Evolutionary conservation across 2,888 invertebrate species (phyloP).

Genomic region (Anarsia innoxiella): DNA sequence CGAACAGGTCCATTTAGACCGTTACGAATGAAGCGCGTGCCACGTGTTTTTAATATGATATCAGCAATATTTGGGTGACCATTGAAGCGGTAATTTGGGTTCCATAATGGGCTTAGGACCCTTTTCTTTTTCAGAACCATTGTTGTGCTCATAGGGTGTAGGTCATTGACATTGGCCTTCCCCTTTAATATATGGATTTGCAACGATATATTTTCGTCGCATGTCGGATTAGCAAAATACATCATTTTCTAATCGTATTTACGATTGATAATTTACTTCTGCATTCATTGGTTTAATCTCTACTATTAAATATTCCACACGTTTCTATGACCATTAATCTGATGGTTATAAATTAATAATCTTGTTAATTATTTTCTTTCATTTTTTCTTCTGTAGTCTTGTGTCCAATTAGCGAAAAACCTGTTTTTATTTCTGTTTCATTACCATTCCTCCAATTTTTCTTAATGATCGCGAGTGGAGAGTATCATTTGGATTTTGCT

Average conservation of each 20-base stretch:
- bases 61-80: conserved; percentile 48
- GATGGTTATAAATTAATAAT: not conserved
- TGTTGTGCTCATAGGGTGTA: conserved; percentile 59
- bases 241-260: conserved; percentile 49
- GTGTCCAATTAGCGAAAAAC: conserved; percentile 1
- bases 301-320: conserved; percentile 24
- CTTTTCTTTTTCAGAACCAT: conserved; percentile 58
- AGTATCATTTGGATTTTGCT: not conserved
- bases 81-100: conserved; percentile 59
- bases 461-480: not conserved
- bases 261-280: conserved; percentile 35
- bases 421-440: not conserved
- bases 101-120: conserved; percentile 59
- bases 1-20: conserved; percentile 30
- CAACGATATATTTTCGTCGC: conserved; percentile 56
- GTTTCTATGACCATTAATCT: conserved; percentile 22
- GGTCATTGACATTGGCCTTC: conserved; percentile 72
- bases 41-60: conserved; percentile 36
- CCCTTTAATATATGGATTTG: conserved; percentile 57
- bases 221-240: conserved; percentile 59
- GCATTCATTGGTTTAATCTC: conserved; percentile 32
- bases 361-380: conserved; percentile 2
- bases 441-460: not conserved
- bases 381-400: not conserved
- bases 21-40: conserved; percentile 34